Conservation (phyloP, 2,888 invertebrate genomes). For the Drosophila bunnanda region DNA sequence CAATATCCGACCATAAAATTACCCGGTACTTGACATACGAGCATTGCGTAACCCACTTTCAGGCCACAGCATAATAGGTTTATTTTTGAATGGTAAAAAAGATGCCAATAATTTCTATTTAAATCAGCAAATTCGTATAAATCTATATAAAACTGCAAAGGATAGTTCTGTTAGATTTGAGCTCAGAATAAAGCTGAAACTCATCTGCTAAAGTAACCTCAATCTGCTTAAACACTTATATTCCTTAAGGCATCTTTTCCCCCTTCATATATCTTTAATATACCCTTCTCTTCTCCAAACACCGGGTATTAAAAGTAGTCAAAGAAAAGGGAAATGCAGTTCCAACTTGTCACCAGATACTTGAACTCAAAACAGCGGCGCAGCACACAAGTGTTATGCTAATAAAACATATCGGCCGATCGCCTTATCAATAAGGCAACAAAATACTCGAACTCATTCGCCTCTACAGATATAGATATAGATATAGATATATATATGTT, state of each 20-base stretch:
- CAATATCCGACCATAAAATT: background rate
- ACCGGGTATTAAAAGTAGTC: background rate
- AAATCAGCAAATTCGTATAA: no score
- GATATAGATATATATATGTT: slow-evolving; percentile 53
- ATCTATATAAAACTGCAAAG: background rate
- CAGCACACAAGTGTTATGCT: slow-evolving; percentile 81
- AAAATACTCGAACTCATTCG: slow-evolving; percentile 22
- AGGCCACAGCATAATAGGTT: no score
- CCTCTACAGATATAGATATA: slow-evolving; percentile 56
- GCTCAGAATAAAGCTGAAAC: background rate
- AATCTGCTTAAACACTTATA: background rate
- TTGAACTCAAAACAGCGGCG: slow-evolving; percentile 47
- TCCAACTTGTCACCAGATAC: slow-evolving; percentile 56
- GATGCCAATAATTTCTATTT: background rate
- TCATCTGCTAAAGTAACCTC: background rate
- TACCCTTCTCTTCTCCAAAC: background rate
- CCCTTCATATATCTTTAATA: background rate
- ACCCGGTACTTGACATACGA: background rate
- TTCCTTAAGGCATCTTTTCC: background rate
- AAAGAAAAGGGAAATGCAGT: slow-evolving; percentile 59
- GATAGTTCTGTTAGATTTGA: background rate
- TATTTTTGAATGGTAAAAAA: no score
- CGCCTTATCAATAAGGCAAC: slow-evolving; percentile 63
- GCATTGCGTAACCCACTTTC: background rate
- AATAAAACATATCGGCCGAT: slow-evolving; percentile 75